phyloP scores from a whole-genome alignment of 2,888 invertebrate genomes.

The Mesorhabditis belari region DNA sequence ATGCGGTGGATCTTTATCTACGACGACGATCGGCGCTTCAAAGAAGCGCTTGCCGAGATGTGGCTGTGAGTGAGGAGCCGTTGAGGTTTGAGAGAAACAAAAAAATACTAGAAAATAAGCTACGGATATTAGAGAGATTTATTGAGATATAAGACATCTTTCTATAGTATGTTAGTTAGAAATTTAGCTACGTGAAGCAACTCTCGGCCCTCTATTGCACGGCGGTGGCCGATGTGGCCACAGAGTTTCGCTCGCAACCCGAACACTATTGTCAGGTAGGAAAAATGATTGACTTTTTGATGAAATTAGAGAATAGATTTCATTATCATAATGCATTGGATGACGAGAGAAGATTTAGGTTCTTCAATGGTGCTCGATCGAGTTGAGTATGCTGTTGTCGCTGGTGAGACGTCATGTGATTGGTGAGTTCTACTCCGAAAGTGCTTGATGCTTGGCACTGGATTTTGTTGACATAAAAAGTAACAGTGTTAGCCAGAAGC shows the following conservation, averaged over 20 bases:
- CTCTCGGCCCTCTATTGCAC: slow-evolving; percentile 26
- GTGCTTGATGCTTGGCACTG: no score
- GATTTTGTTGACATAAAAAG: no score
- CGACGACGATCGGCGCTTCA: slow-evolving; percentile 15
- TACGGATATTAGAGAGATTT: background rate
- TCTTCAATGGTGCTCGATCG: slow-evolving; percentile 48
- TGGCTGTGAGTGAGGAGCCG: slow-evolving; percentile 31
- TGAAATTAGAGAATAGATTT: no score
- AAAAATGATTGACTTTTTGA: background rate
- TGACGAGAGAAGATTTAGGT: slow-evolving; percentile 17
- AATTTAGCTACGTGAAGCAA: slow-evolving; percentile 46
- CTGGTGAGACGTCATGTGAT: slow-evolving; percentile 49
- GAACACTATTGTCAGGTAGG: slow-evolving; percentile 54
- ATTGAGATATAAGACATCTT: no score
- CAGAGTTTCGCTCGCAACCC: slow-evolving; percentile 33
- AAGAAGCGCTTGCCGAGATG: slow-evolving; percentile 27
- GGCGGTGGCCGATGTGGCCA: slow-evolving; percentile 41
- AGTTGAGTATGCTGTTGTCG: slow-evolving; percentile 40
- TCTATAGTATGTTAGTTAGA: no score
- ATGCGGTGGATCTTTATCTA: slow-evolving; percentile 48
- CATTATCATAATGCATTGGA: no score
- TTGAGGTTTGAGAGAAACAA: background rate
- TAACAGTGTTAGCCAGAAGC: no score
- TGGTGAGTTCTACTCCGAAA: slow-evolving; percentile 51
- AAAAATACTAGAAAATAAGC: background rate